Evolutionary conservation across 2,888 invertebrate genomes (phyloP), one percentile per base, ranked within the genome.

Genomic region (Lasioglossum figueresi): DNA sequence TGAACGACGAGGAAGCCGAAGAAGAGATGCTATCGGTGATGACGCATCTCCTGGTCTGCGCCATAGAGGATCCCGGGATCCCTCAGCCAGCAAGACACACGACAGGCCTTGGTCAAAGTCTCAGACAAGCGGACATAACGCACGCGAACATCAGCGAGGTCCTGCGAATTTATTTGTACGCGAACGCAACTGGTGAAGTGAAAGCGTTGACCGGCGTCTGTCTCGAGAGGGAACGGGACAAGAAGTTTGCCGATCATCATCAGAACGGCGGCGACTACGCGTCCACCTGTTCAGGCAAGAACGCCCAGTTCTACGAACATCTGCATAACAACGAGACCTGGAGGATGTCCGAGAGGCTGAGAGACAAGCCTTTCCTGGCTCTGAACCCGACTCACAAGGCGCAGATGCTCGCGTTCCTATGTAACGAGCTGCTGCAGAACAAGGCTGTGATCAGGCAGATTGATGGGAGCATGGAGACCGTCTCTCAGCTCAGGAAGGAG

Each of bases 381-480:
- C 95, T 99, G 4, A 97, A 97, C 94, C 97, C 99, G 3, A 97
- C 98, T 0, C 97, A 97, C 89, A 99, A 99, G 94, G 97, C 98
- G 0, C 97, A 97, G 88, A 98, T 99, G 92, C 95, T 99, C 74
- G 98, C 98, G 1, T 99, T 98, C 95, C 96, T 99, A 43, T 99
- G 99, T 95, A 98, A 99, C 95, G 99, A 99, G 95, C 96, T 99
- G 90, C 96, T 99, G 71, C 98, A 98, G 95, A 99, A 99, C 95
- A 98, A 99, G 95, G 97, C 98, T 16, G 98, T 99, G 88, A 96
- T 98, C 92, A 96, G 98, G 52, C 99, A 99, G 95, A 97, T 99
- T 80, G 99, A 99, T 93, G 97, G 96, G 48, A 97, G 97, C 84
- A 96, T 99, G 75, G 99, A 99, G 88, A 97, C 97, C 79, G 97